phyloP scores from a whole-genome alignment of 1,140 invertebrate genomes.

The Drosophila quadrilineata region DNA sequence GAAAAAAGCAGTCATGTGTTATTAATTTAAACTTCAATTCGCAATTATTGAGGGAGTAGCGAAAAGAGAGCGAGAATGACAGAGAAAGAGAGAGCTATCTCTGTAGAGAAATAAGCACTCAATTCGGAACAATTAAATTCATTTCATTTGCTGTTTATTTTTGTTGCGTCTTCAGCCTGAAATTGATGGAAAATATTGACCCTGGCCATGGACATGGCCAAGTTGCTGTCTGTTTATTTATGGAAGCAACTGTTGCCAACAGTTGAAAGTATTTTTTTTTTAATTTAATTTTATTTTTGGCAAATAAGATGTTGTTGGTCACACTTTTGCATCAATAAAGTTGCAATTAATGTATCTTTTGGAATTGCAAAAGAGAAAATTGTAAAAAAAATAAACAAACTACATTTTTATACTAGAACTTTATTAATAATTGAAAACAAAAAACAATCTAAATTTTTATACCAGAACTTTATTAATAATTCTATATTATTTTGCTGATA shows the following conservation, averaged over 20 bases:
- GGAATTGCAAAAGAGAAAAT: too few relatives aligned
- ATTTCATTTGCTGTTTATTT: conserved; percentile 2
- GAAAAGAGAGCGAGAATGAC: background rate
- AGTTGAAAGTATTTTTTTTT: too few relatives aligned
- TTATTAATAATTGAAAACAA: too few relatives aligned
- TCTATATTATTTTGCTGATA: too few relatives aligned
- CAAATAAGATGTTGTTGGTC: too few relatives aligned
- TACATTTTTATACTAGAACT: too few relatives aligned
- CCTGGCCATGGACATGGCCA: conserved; percentile 9
- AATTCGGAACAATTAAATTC: conserved; percentile 31
- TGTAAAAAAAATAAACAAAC: too few relatives aligned
- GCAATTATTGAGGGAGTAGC: conserved; percentile 24
- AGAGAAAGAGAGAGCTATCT: background rate
- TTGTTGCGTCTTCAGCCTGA: background rate
- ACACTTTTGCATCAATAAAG: too few relatives aligned
- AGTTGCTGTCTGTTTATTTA: conserved; percentile 11
- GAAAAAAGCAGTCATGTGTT: conserved; percentile 39
- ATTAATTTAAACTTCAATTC: conserved; percentile 31
- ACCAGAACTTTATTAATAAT: too few relatives aligned
- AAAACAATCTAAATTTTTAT: too few relatives aligned
- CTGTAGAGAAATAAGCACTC: background rate
- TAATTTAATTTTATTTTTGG: background rate
- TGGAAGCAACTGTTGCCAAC: background rate
- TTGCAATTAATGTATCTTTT: too few relatives aligned
- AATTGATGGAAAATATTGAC: conserved; percentile 24